Conservation (phyloP, 2,113 vertebrate species). For the Anthoscopus minutus region DNA sequence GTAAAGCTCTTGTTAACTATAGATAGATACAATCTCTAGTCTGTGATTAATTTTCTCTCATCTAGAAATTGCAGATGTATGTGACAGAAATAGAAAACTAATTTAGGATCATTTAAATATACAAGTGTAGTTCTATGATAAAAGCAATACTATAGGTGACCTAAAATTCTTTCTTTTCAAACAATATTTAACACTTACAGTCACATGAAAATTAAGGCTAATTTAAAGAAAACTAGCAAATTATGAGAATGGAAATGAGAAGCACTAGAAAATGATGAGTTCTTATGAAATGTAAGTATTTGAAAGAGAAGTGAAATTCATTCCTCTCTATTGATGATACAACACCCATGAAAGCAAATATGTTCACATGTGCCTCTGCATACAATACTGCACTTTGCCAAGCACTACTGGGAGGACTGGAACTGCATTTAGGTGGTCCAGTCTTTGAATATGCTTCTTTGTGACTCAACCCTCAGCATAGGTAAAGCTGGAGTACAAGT, state of each 20-base stretch:
- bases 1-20: conserved; percentile 50
- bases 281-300: not conserved
- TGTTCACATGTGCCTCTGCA: not conserved
- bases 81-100: not conserved
- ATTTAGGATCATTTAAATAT: not conserved
- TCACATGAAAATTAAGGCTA: not conserved
- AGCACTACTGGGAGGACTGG: not conserved
- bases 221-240: not conserved
- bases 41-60: not conserved
- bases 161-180: not conserved
- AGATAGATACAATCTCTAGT: conserved; percentile 11
- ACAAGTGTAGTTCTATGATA: not conserved
- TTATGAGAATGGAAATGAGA: not conserved
- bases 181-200: not conserved
- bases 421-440: not conserved
- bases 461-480: not conserved
- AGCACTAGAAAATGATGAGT: not conserved
- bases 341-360: not conserved
- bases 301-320: not conserved
- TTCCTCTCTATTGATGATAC: not conserved
- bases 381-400: not conserved
- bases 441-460: not conserved
- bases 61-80: not conserved
- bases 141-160: not conserved
- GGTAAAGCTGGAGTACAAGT: not conserved